Base-by-base conservation (phyloP, 2,113 vertebrate genomes). In the Gopherus evgoodei region DNA sequence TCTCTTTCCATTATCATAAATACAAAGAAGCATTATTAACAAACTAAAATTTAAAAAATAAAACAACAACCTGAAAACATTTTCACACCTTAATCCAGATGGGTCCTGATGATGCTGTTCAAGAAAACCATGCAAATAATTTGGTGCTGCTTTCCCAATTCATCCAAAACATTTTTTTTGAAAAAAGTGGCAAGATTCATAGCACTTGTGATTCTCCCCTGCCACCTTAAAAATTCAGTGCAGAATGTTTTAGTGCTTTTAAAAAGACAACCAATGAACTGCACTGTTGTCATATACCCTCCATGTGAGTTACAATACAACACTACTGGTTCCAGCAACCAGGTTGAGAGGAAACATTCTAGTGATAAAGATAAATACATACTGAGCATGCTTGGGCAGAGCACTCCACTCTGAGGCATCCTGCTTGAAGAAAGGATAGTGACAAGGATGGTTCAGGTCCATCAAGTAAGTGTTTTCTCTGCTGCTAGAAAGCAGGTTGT, bases 11-110 rank as follows among this genome's bases (percentile, higher is more conserved):
- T 98, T 97, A 97, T 96, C 94, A 98, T 98, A 98, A 98, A 98
- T 98, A 98, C 95, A 97, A 98, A 98, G 97, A 98, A 98, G 96
- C 97, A 98, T 98, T 98, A 98, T 98, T 98, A 98, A 98, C 98
- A 98, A 98, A 98, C 96, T 94, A 98, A 94, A 97, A 96, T 93
- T 95, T 95, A 93, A 97, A 96, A 97, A 91, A 95, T 93, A 97
- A 97, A 97, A 97, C 98, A 96, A 91, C 96, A 97, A 98, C 96
- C 96, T 94, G 95, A 93, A 97, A 97, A 97, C 94, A 96, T 97
- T 95, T 98, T 95, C 93, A 97, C 94, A 97, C 56, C 93, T 97
- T 96, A 96, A 83, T 96, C 93, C 95, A 95, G 96, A 97, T 95
- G 93, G 94, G 93, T 95, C 90, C 97, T 93, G 93, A 95, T 96